Conservation (phyloP, 2,888 invertebrate genomes). For the Rapana venosa region DNA sequence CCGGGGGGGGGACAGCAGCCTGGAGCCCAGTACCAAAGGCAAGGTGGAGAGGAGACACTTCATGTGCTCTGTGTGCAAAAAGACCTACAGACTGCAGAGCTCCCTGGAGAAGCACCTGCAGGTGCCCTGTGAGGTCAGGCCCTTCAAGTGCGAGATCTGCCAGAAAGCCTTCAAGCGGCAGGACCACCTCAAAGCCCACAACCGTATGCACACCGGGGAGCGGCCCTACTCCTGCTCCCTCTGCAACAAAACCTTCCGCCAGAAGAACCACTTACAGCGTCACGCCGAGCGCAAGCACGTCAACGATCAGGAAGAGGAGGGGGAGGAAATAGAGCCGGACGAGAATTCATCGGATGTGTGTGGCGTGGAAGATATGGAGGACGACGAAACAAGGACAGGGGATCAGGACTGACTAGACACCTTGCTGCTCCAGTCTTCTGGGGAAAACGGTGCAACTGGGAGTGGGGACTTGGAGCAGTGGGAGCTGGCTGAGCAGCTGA, state of each 20-base stretch:
- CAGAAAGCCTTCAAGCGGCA: conserved; percentile 39
- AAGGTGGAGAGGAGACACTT: conserved; percentile 12
- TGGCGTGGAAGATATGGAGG: conserved; percentile 40
- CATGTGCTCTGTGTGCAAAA: conserved; percentile 27
- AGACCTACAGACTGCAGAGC: conserved; percentile 34
- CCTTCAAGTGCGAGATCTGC: conserved; percentile 42
- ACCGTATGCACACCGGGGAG: conserved; percentile 43
- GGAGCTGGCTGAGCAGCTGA: too few species aligned
- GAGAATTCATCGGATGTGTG: conserved; percentile 27
- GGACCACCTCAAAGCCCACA: conserved; percentile 42
- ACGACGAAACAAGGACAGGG: conserved; percentile 37
- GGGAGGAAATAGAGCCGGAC: conserved; percentile 23
- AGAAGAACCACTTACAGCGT: conserved; percentile 43
- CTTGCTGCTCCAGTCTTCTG: too few species aligned
- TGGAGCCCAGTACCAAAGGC: neutral
- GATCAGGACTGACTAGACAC: conserved; percentile 42
- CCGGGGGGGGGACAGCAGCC: neutral
- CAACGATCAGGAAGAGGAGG: conserved; percentile 29
- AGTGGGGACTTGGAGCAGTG: too few species aligned
- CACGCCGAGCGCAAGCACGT: conserved; percentile 40
- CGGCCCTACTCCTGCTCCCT: conserved; percentile 37
- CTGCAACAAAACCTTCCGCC: conserved; percentile 41
- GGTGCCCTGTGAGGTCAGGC: conserved; percentile 33
- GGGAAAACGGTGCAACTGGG: too few species aligned
- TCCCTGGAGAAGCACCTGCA: conserved; percentile 39